Conservation (phyloP, 2,888 invertebrate species). For the Sinohyriopsis cumingii region DNA sequence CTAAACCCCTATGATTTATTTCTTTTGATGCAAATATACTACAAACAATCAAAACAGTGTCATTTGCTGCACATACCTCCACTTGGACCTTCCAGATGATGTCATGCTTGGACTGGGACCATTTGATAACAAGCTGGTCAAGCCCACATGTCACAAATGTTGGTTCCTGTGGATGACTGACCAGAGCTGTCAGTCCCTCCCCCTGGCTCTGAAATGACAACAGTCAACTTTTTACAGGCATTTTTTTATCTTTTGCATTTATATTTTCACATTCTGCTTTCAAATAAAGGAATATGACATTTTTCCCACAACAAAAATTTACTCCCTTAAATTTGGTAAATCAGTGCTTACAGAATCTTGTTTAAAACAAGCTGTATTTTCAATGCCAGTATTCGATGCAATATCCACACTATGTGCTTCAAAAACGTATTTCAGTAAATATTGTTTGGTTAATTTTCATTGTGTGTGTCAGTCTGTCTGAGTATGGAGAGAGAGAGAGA, state of each 20-base stretch:
- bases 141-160: conserved; percentile 93
- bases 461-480: no score
- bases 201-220: conserved; percentile 84
- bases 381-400: no score
- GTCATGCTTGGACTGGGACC: conserved; percentile 85
- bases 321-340: background rate
- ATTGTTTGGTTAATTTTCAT: no score
- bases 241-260: background rate
- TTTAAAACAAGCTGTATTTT: no score
- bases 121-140: conserved; percentile 90
- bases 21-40: no score
- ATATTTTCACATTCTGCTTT: background rate
- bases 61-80: conserved; percentile 46
- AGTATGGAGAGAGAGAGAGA: no score
- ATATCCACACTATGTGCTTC: no score
- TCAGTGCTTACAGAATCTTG: no score
- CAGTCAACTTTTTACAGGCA: conserved; percentile 73
- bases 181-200: conserved; percentile 88
- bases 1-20: no score
- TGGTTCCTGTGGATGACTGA: conserved; percentile 88
- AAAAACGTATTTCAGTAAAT: no score
- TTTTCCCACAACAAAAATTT: background rate
- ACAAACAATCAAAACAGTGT: no score
- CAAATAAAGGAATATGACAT: background rate
- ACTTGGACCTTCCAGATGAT: conserved; percentile 90